Evolutionary conservation across 1,140 invertebrate genomes (phyloP), one percentile per base, ranked within the genome.

Genomic region (Glossosoma conforme): DNA sequence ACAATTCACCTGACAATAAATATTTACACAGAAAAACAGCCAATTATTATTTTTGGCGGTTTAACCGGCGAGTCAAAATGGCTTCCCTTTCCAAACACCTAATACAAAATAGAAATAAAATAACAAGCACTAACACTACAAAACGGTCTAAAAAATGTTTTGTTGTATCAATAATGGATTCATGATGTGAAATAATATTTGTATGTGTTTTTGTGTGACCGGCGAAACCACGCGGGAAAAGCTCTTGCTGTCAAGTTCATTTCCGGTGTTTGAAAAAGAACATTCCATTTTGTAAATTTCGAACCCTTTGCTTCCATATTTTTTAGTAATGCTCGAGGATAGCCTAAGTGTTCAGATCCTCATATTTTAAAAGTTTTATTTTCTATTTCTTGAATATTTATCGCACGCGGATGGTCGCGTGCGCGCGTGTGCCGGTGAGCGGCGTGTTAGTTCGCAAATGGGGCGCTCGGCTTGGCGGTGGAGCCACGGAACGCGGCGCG

Each of bases 11-110:
- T 5, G 36, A 17, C 5, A 17, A 4, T 17, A 4, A 8, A n/a
- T n/a, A n/a, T 28, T 28, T 28, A 28, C 24, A 28, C 6, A 6
- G 24, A 28, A 28, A 28, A 28, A n/a, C 17, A 17, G 11, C 8
- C 6, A 8, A 5, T 5, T 36, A 17, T 36, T 44, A 60, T 45
- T 65, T 67, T 67, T 70, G 67, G 69, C 69, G 70, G 68, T 63
- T 67, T 63, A n/a, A 59, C 50, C 54, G 46, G 66, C 65, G 67
- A 65, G 65, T 69, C 68, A 73, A 73, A 73, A 73, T 73, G 70
- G 70, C 70, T 73, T 70, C 69, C 70, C 61, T 56, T 65, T 62
- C 63, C n/a, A n/a, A 28, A 28, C 24, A n/a, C 6, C n/a, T 6
- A 8, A 8, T 28, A 28, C 24, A 28, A 28, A n/a, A 6, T 6